Conservation (phyloP, 2,113 vertebrate species). For the Kobus ellipsiprymnus region DNA sequence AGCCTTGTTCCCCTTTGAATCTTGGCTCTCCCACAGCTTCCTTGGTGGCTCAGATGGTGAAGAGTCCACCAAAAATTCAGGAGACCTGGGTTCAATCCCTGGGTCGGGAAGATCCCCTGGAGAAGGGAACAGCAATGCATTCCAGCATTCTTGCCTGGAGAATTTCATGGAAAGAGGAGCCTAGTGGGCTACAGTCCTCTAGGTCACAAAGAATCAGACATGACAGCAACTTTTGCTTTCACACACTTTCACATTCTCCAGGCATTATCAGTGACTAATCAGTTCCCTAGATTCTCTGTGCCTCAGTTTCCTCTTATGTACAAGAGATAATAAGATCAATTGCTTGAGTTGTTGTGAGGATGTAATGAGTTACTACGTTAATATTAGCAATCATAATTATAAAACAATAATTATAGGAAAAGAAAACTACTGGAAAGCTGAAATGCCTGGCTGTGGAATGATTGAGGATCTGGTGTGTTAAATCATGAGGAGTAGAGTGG, state of each 20-base stretch:
- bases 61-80: neutral
- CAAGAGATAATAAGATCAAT: neutral
- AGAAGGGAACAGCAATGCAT: neutral
- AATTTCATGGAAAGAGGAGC: neutral
- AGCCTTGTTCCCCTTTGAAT: neutral
- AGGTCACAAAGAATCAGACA: neutral
- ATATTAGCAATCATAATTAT: neutral
- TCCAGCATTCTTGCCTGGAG: neutral
- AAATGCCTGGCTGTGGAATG: neutral
- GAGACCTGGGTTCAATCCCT: neutral
- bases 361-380: neutral
- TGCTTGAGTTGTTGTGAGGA: neutral
- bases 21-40: neutral
- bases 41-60: neutral
- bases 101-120: rapidly evolving
- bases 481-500: neutral
- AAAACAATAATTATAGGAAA: neutral
- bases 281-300: neutral
- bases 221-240: neutral
- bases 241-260: neutral
- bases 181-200: neutral
- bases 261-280: neutral
- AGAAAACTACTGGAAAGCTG: neutral
- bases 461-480: neutral
- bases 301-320: neutral